Evolutionary conservation across 2,888 invertebrate genomes (phyloP), one percentile per base, ranked within the genome.

Genomic region (Sarcophaga subvicina): DNA sequence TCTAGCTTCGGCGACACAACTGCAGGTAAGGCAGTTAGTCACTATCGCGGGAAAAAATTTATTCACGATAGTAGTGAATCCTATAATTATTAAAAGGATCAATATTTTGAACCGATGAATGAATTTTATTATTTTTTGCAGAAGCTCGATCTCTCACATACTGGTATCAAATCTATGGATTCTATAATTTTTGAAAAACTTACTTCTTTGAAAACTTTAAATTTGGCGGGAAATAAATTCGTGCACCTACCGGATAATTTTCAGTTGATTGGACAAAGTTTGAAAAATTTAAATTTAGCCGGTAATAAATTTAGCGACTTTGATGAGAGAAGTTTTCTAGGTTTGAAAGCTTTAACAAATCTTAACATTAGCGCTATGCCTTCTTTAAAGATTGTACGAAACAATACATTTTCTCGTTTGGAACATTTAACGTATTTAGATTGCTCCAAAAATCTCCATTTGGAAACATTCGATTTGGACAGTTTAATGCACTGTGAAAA

Each of bases 281-380:
- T 96, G 84, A 93, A 95, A 90, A 94, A 94, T 80, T 93, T 96
- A 22, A 95, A 95, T 60, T 93, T 96, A 89, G 95, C 95, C 88
- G 94, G 94, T 84, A 96, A 96, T 92, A 94, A 94, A 0, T 94
- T 96, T 67, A 91, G 94, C 22, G 94, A 94, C 88, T 92, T 96
- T 3, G 94, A 94, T 66, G 95, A 95, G 88, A 94, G 94, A 88
- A 95, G 95, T 86, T 96, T 96, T 88, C 90, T 95, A 4, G 95
- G 95, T 66, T 91, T 96, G 89, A 92, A 93, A 63, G 94, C 94
- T 86, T 91, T 96, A 86, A 93, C 94, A 88, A 94, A 94, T 89
- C 91, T 96, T 66, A 95, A 96, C 90, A 94, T 96, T 8, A 95
- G 95, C 78, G 94, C 95, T 89, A 94, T 96, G 90, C 93, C 94